Percentiles rank a stretch among this genome's conserved stretches.
Evolutionary conservation across 2,888 invertebrate genomes (phyloP).

Genomic region (Chironomus riparius): DNA sequence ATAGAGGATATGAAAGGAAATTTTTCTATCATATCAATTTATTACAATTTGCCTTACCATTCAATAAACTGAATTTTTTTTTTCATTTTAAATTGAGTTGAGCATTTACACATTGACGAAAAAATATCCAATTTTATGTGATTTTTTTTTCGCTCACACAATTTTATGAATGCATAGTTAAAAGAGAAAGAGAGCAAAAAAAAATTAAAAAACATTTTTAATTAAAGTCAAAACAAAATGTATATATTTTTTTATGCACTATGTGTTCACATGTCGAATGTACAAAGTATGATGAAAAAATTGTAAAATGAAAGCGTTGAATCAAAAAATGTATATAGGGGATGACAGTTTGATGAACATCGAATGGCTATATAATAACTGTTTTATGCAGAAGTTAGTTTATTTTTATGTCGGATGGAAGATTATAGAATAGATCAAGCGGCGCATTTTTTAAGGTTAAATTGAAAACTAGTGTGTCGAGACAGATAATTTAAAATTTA

Average conservation of each 20-base stretch:
- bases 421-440: too few relatives aligned
- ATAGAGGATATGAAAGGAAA: too few relatives aligned
- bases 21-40: background rate
- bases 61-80: too few relatives aligned
- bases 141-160: conserved; percentile 6
- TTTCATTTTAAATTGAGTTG: too few relatives aligned
- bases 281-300: background rate
- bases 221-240: conserved; percentile 19
- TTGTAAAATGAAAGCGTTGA: background rate
- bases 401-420: background rate
- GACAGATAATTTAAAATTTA: too few relatives aligned
- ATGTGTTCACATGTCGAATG: background rate
- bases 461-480: too few relatives aligned
- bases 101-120: background rate
- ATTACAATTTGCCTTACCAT: background rate
- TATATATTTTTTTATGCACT: background rate
- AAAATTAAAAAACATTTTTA: conserved; percentile 22
- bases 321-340: background rate
- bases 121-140: conserved; percentile 19
- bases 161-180: too few relatives aligned
- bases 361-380: conserved; percentile 11
- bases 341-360: conserved; percentile 21
- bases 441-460: too few relatives aligned
- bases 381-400: background rate
- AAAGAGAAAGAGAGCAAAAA: background rate